These are phyloP conservation scores for Falcaria lacertinaria DNA, from an alignment of 2,888 invertebrate species.

Conservation along the genomic window DNA sequence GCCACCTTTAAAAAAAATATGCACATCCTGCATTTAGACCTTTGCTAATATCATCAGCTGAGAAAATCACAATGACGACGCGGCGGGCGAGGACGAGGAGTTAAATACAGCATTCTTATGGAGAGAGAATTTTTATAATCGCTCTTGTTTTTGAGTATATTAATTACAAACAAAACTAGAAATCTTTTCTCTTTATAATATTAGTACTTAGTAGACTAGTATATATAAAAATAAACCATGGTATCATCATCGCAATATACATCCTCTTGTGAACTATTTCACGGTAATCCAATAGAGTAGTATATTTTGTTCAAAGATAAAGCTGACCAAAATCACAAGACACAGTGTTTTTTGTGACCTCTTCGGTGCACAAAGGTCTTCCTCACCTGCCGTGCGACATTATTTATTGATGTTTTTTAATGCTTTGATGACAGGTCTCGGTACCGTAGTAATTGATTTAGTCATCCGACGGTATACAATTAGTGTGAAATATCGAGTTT, in stretches of 20 bases:
- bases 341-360: conserved; percentile 63
- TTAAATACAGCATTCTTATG: background rate
- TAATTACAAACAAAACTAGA: no score
- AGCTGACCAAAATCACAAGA: conserved; percentile 71
- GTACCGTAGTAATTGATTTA: conserved; percentile 64
- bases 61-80: no score
- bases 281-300: conserved; percentile 57
- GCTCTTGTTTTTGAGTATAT: background rate
- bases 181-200: no score
- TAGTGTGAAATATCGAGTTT: conserved; percentile 68
- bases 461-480: conserved; percentile 65
- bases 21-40: no score
- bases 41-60: no score
- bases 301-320: conserved; percentile 73
- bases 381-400: conserved; percentile 66
- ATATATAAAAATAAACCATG: background rate
- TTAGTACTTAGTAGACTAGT: no score
- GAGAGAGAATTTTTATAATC: background rate
- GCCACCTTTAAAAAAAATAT: no score
- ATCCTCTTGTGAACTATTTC: conserved; percentile 55
- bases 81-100: no score
- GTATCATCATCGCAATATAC: conserved; percentile 38
- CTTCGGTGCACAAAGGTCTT: conserved; percentile 43
- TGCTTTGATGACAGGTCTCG: conserved; percentile 29
- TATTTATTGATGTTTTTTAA: conserved; percentile 63